phyloP scores from a whole-genome alignment of 2,113 vertebrate genomes.

The Synchiropus splendidus region DNA sequence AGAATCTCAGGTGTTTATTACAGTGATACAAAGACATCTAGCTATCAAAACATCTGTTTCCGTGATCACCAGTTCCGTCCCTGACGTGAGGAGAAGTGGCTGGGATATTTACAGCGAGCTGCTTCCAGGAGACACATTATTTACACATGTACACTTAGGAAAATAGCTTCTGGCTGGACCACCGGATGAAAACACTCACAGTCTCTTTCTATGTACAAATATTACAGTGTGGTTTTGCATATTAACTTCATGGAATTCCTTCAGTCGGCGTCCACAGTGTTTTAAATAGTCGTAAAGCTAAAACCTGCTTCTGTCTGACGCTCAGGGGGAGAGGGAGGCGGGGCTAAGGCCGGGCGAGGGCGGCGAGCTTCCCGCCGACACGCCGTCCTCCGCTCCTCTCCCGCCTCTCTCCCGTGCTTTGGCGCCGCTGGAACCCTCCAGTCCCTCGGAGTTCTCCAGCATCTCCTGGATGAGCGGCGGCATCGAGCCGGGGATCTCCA shows the following conservation, averaged over 20 bases:
- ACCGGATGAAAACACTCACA: constrained; percentile 12
- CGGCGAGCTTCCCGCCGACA: constrained; percentile 53
- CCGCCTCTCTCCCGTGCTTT: constrained; percentile 26
- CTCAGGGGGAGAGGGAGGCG: constrained; percentile 46
- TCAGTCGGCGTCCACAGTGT: no score
- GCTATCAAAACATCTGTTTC: no score
- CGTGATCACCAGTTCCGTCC: no score
- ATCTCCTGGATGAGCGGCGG: constrained; percentile 71
- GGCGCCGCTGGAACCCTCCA: constrained; percentile 42
- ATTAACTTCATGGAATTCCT: neutral
- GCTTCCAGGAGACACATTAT: constrained; percentile 7
- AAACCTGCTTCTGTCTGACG: no score
- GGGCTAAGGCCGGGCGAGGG: constrained; percentile 74
- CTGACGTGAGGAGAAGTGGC: neutral
- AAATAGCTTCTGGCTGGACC: constrained; percentile 48
- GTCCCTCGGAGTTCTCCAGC: constrained; percentile 68
- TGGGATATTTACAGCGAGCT: neutral
- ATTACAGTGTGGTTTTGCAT: constrained; percentile 36
- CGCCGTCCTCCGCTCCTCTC: constrained; percentile 13
- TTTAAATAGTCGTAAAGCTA: no score
- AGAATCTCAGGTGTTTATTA: no score
- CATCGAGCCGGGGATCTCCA: constrained; percentile 69
- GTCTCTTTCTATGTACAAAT: constrained; percentile 44
- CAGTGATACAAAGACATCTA: no score
- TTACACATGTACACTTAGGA: constrained; percentile 43